Evolutionary conservation across 2,113 vertebrate genomes (phyloP).

Genomic region (Gnathochromis pfefferi): DNA sequence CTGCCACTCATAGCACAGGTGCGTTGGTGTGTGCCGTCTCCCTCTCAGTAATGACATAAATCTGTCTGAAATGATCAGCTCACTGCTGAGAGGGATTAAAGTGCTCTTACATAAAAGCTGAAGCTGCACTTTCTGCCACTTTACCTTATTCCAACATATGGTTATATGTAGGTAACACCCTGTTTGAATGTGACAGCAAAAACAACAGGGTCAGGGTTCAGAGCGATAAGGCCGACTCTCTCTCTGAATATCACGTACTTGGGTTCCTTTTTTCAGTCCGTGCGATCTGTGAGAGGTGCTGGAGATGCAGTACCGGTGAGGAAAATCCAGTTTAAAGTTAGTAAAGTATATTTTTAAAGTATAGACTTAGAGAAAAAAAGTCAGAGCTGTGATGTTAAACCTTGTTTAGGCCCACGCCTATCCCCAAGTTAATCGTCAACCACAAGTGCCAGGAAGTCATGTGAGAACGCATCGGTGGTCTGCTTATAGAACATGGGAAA

Average conservation of each 20-base stretch:
- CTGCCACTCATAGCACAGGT: neutral
- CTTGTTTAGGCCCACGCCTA: constrained; percentile 8
- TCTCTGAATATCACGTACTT: neutral
- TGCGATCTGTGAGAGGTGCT: neutral
- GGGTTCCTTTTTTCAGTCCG: neutral
- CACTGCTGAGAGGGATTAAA: neutral
- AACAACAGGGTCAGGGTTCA: constrained; percentile 44
- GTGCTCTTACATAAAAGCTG: constrained; percentile 2
- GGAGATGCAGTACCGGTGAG: neutral
- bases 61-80: constrained; percentile 7
- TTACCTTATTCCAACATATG: neutral
- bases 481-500: constrained; percentile 60
- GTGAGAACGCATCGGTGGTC: constrained; percentile 1
- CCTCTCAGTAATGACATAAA: neutral
- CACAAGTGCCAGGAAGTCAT: constrained; percentile 21
- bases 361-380: neutral
- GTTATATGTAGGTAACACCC: neutral
- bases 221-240: neutral
- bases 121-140: neutral
- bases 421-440: constrained; percentile 33
- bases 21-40: neutral
- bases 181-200: neutral
- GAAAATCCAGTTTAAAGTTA: neutral
- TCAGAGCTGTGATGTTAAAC: neutral
- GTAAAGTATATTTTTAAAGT: neutral